These are phyloP conservation scores for Elysia crispata DNA, from an alignment of 2,888 invertebrate species.

Conservation along the genomic window DNA sequence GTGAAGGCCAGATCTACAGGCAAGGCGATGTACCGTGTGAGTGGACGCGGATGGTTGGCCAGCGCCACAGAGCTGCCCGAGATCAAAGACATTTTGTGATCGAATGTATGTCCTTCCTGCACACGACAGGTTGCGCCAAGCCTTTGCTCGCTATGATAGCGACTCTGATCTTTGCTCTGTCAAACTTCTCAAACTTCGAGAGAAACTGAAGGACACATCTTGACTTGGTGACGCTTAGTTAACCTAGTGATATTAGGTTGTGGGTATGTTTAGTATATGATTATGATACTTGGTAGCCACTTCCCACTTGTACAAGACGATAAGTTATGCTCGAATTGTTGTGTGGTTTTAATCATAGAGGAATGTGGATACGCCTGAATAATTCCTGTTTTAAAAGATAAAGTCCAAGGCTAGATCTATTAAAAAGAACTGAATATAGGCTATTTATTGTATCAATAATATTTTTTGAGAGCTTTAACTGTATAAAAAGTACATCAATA, in stretches of 20 bases:
- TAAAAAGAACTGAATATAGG: too few species aligned
- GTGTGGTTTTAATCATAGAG: too few species aligned
- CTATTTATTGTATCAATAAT: too few species aligned
- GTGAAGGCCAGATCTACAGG: conserved; percentile 51
- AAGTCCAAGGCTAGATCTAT: too few species aligned
- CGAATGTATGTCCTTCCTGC: conserved; percentile 43
- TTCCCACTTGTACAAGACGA: not conserved
- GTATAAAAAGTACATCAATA: too few species aligned
- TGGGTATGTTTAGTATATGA: not conserved
- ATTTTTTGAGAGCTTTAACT: too few species aligned
- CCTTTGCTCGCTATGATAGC: conserved; percentile 41
- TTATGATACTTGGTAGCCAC: not conserved
- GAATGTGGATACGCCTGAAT: too few species aligned
- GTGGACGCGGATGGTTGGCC: conserved; percentile 50
- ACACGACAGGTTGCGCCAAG: conserved; percentile 37
- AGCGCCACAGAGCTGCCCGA: conserved; percentile 47
- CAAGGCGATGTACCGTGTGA: conserved; percentile 54
- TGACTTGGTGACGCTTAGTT: not conserved
- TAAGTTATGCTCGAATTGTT: too few species aligned
- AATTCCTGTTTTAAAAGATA: too few species aligned
- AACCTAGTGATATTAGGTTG: not conserved
- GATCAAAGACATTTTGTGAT: conserved; percentile 43
- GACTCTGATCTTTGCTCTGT: conserved; percentile 34
- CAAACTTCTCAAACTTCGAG: conserved; percentile 41
- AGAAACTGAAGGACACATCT: conserved; percentile 28